phyloP scores from a whole-genome alignment of 2,113 vertebrate genomes.

The Coregonus clupeaformis region DNA sequence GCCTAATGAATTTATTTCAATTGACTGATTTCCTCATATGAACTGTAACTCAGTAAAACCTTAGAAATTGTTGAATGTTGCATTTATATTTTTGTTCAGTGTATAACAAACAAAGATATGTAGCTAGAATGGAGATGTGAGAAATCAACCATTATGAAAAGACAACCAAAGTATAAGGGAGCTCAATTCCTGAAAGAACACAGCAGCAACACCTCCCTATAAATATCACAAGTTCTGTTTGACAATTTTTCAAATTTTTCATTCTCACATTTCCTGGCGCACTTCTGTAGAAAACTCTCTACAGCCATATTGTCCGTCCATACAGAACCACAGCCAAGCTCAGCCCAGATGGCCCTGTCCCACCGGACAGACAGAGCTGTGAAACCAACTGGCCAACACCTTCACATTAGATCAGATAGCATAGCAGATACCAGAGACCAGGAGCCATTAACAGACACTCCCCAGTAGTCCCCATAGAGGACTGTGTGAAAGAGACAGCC shows the following conservation, averaged over 20 bases:
- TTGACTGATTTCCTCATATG: too few species aligned
- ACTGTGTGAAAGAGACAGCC: neutral
- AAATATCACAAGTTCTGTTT: conserved; percentile 47
- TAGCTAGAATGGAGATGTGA: conserved; percentile 13
- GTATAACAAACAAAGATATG: conserved; percentile 26
- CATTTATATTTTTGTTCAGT: too few species aligned
- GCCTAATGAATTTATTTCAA: too few species aligned
- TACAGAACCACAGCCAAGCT: conserved; percentile 26
- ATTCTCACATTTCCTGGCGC: conserved; percentile 13
- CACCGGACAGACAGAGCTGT: conserved; percentile 43
- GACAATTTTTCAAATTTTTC: neutral
- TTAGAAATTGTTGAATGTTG: too few species aligned
- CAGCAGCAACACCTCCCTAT: conserved; percentile 29
- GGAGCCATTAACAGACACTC: conserved; percentile 51
- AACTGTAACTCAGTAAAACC: too few species aligned
- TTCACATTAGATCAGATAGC: conserved; percentile 29
- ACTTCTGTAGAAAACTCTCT: conserved; percentile 26
- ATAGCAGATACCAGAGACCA: conserved; percentile 36
- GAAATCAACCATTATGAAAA: conserved; percentile 26
- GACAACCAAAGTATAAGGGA: conserved; percentile 29
- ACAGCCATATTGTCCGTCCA: conserved; percentile 32
- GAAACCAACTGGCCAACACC: conserved; percentile 41
- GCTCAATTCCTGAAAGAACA: conserved; percentile 43
- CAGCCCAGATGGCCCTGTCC: conserved; percentile 26
- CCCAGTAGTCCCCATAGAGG: conserved; percentile 19